Conservation (phyloP, 1,140 invertebrate genomes). For the Heliothis virescens region DNA sequence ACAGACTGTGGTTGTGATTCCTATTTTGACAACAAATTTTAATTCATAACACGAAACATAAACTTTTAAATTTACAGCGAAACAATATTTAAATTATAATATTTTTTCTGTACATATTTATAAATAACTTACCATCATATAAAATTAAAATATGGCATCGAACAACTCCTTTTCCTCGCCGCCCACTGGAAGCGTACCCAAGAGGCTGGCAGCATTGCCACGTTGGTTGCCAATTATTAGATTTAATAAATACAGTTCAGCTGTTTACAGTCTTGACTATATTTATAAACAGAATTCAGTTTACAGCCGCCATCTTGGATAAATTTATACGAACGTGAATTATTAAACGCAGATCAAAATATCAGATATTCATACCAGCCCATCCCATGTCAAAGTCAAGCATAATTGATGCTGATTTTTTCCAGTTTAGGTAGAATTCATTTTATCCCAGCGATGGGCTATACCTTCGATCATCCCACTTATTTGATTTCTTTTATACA, state of each 20-base stretch:
- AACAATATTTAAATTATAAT: too few species aligned
- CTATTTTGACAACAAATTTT: too few species aligned
- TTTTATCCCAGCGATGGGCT: constrained; percentile 6
- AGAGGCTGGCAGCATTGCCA: too few species aligned
- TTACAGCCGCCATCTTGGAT: constrained; percentile 27
- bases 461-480: constrained; percentile 7
- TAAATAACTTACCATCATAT: too few species aligned
- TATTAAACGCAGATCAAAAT: constrained; percentile 37
- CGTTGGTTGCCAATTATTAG: too few species aligned
- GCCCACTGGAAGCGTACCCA: too few species aligned
- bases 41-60: too few species aligned
- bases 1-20: too few species aligned
- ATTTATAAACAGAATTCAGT: not conserved
- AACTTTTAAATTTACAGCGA: too few species aligned
- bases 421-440: constrained; percentile 2
- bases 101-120: too few species aligned
- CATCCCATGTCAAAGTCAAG: constrained; percentile 31
- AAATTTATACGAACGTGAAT: constrained; percentile 33
- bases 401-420: constrained; percentile 35
- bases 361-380: constrained; percentile 27
- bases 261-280: constrained; percentile 18
- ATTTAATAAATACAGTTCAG: constrained; percentile 45
- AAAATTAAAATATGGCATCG: too few species aligned
- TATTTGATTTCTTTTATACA: constrained; percentile 27
- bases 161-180: too few species aligned